These are phyloP conservation scores for Syrmaticus mikado DNA, from an alignment of 2,113 vertebrate species.

Conservation along the genomic window DNA sequence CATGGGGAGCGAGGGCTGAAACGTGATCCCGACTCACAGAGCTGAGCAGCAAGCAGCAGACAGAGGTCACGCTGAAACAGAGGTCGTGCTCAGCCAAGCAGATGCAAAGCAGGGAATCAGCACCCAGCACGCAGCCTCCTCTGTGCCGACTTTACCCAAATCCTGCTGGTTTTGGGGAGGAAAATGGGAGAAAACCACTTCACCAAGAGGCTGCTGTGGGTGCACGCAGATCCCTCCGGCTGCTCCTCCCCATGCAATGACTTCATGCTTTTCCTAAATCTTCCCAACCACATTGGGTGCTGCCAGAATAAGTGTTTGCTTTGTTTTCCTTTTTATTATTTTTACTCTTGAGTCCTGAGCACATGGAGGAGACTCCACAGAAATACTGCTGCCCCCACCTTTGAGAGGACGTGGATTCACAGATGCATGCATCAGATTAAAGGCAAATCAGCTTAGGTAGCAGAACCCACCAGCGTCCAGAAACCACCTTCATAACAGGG, in stretches of 20 bases:
- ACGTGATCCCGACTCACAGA: background rate
- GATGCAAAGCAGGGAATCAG: background rate
- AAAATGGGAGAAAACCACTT: background rate
- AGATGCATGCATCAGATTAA: background rate
- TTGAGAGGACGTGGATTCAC: background rate
- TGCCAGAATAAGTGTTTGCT: background rate
- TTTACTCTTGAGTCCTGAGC: background rate
- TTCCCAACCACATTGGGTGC: background rate
- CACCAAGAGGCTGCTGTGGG: background rate
- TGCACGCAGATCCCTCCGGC: background rate
- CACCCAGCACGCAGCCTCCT: background rate
- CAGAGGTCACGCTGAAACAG: background rate
- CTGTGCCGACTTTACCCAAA: background rate
- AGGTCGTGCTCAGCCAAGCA: background rate
- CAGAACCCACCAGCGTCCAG: background rate
- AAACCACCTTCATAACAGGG: background rate
- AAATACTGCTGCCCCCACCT: background rate
- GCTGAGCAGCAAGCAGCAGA: background rate
- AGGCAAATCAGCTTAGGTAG: background rate
- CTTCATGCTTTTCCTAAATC: background rate
- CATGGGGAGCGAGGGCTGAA: rapidly evolving
- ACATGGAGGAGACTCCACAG: rapidly evolving
- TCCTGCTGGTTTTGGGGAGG: background rate
- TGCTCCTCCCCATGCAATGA: no score
- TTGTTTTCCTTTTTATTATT: background rate